Base-by-base conservation (phyloP, 2,797 vertebrate species). In the Notolepis coatsorum region DNA sequence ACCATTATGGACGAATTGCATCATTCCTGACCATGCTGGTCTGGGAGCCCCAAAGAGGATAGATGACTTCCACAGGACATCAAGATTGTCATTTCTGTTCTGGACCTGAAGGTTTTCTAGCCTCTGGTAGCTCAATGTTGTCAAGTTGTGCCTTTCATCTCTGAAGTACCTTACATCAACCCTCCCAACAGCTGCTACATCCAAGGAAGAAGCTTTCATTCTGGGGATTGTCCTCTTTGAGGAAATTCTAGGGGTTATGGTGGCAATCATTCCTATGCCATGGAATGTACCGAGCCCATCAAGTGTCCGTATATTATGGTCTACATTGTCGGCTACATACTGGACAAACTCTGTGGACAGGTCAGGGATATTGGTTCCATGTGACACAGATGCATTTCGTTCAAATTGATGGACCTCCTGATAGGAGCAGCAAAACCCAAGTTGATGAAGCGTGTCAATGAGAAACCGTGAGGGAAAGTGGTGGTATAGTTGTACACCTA, bases 401-500 rank as follows among this genome's bases (percentile, higher is more conserved):
- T 42, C 39, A 42, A 42, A 42, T 7, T 42, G 39, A 7, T 42
- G 39, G 2, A 42, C 48, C 28, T 49, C 47, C 47, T 50, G 20
- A 7, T 50, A 50, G 17, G 48, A 50, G 48, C 27, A 50, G 5
- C 48, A 50, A 50, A 50, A 50, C 15, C 48, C 48, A 50, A 50
- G 48, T 17, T 20, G 48, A 50, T 50, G 48, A 49, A 49, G 25
- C 7, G 48, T 50, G 48, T 50, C 48, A 50, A 50, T 50, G 48
- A 50, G 9, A 20, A 49, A 49, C 27, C 47, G 47, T 17, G 13
- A 49, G 12, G 23, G 2, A 48, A 48, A 48, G 13, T 49, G 25
- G n/a, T 30, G 24, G 15, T 49, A 49, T 30, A 49, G 47, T 49
- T 49, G 47, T 8, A 49, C 47, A 17, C 47, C 47, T n/a, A 49